phyloP scores from a whole-genome alignment of 2,888 invertebrate species.

The Pogonocherus hispidulus region DNA sequence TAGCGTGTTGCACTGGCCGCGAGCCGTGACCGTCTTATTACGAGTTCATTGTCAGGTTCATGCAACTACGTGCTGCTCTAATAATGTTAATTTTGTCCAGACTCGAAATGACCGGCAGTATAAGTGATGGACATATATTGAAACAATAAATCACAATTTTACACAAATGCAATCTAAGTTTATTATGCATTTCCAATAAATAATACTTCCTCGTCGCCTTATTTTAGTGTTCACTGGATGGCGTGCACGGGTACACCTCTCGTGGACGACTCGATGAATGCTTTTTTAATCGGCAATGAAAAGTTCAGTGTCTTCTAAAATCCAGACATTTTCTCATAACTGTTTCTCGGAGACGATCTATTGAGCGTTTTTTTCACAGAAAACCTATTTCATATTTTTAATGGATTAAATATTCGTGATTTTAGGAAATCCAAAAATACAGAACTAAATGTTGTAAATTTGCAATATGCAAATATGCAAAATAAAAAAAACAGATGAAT shows the following conservation, averaged over 20 bases:
- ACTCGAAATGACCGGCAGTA: neutral
- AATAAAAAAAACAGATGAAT: no score
- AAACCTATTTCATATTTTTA: neutral
- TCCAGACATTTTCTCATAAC: neutral
- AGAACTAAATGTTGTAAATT: neutral
- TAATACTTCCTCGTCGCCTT: neutral
- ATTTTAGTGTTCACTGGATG: neutral
- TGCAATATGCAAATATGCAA: no score
- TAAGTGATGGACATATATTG: conserved; percentile 10
- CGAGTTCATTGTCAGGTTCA: conserved; percentile 24
- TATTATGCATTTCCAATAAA: neutral
- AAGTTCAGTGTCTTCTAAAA: conserved; percentile 1
- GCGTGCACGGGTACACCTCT: neutral
- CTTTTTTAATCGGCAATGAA: conserved; percentile 1
- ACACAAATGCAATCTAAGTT: neutral
- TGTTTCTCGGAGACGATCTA: neutral
- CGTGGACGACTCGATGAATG: neutral
- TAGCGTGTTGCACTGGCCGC: conserved; percentile 10
- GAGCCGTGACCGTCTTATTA: conserved; percentile 19
- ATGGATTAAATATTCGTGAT: neutral
- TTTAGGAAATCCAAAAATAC: neutral
- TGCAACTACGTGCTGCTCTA: conserved; percentile 16
- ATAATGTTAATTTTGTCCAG: conserved; percentile 5
- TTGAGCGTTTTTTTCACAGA: neutral
- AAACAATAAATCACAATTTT: conserved; percentile 5